A percentile compares a stretch with the other conserved stretches of the same genome.
Evolutionary conservation across 2,888 invertebrate species (phyloP).

Genomic region (Azorinus chamasolen): DNA sequence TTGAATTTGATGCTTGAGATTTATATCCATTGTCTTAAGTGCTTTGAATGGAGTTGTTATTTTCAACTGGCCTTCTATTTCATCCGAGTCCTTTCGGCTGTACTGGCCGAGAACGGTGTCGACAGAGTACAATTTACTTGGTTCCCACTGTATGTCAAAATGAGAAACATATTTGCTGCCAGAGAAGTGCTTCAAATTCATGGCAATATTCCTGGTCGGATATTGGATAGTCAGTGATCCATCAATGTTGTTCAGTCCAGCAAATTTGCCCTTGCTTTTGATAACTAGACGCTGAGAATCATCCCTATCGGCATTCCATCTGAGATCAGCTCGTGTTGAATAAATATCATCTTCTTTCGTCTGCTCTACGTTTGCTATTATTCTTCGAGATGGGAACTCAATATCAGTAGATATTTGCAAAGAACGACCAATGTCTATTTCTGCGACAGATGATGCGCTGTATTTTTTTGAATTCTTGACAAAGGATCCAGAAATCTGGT

Average conservation of each 20-base stretch:
- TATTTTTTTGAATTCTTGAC: conserved; percentile 57
- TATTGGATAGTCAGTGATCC: conserved; percentile 58
- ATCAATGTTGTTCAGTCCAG: conserved; percentile 48
- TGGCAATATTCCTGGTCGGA: conserved; percentile 50
- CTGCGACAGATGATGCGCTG: conserved; percentile 47
- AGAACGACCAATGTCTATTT: conserved; percentile 35
- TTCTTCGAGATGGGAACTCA: conserved; percentile 61
- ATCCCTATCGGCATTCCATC: conserved; percentile 76
- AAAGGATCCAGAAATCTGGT: conserved; percentile 54
- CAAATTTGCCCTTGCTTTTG: conserved; percentile 47
- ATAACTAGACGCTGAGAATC: conserved; percentile 54
- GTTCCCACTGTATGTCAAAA: conserved; percentile 61
- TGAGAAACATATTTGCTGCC: conserved; percentile 61
- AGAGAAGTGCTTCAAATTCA: conserved; percentile 61
- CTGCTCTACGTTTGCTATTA: conserved; percentile 65
- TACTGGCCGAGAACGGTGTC: conserved; percentile 60
- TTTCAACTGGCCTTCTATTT: conserved; percentile 54
- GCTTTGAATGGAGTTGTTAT: conserved; percentile 59
- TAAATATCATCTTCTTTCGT: conserved; percentile 47
- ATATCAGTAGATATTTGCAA: conserved; percentile 64
- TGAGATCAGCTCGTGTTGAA: conserved; percentile 57
- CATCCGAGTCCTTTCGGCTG: conserved; percentile 11
- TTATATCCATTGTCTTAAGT: conserved; percentile 37
- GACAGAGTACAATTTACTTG: conserved; percentile 49
- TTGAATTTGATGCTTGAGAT: conserved; percentile 56